These are phyloP conservation scores for Glyphotaelius pellucidus DNA, from an alignment of 2,888 invertebrate genomes.

Conservation along the genomic window DNA sequence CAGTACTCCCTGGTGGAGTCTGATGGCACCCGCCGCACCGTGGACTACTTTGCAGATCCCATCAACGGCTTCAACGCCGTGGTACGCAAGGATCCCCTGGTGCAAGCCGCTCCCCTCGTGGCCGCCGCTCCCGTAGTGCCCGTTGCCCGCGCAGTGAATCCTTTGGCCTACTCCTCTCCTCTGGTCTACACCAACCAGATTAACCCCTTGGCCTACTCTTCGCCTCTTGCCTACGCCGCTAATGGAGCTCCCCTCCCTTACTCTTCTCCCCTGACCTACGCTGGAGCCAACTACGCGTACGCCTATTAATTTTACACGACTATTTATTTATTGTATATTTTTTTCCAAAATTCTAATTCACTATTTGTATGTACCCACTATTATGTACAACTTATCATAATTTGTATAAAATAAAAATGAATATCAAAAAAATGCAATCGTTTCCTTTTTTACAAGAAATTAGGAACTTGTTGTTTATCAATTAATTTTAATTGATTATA, in stretches of 20 bases:
- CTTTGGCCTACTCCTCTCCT: not conserved
- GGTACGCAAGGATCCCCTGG: constrained; percentile 73
- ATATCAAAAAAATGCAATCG: too few species aligned
- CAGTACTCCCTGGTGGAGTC: constrained; percentile 77
- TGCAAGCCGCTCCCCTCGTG: constrained; percentile 67
- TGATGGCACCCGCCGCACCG: constrained; percentile 77
- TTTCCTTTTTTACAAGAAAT: too few species aligned
- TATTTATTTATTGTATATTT: not conserved
- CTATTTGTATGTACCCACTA: too few species aligned
- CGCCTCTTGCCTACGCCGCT: constrained; percentile 67
- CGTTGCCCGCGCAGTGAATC: constrained; percentile 69
- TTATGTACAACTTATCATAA: too few species aligned
- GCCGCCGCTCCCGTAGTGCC: constrained; percentile 68
- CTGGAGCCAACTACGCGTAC: constrained; percentile 51
- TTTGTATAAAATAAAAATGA: too few species aligned
- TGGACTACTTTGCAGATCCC: constrained; percentile 77
- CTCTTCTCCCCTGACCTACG: constrained; percentile 35
- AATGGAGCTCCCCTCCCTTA: constrained; percentile 53
- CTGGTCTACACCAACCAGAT: constrained; percentile 43
- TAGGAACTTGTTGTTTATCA: too few species aligned
- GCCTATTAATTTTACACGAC: constrained; percentile 40
- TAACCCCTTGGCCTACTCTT: constrained; percentile 49
- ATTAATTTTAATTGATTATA: too few species aligned
- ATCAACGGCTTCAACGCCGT: constrained; percentile 78
- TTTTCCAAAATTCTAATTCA: not conserved